These are phyloP conservation scores for Leptopilina boulardi DNA, from an alignment of 1,140 invertebrate genomes.

Conservation along the genomic window DNA sequence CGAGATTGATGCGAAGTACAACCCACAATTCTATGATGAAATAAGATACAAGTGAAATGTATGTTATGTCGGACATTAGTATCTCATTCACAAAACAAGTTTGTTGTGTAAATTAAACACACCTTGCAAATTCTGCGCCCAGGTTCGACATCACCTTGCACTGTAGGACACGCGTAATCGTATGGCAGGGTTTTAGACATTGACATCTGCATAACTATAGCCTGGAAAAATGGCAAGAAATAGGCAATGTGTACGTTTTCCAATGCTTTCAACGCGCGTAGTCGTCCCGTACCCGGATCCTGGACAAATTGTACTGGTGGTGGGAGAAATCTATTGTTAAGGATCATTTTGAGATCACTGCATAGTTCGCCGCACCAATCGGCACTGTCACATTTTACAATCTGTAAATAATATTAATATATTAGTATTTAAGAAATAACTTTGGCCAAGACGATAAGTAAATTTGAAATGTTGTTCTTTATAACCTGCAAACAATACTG, in stretches of 20 bases:
- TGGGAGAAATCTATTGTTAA: conserved; percentile 33
- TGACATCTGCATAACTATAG: background rate
- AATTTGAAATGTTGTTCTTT: background rate
- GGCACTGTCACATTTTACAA: background rate
- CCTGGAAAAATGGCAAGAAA: conserved; percentile 19
- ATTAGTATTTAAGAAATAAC: background rate
- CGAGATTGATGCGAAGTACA: too few species aligned
- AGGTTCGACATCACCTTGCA: conserved; percentile 21
- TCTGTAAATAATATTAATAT: conserved; percentile 29
- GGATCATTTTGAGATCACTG: conserved; percentile 17
- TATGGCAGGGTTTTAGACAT: conserved; percentile 14
- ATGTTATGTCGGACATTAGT: background rate
- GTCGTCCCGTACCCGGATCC: background rate
- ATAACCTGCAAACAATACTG: conserved; percentile 42
- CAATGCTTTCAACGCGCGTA: background rate
- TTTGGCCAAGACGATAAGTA: background rate
- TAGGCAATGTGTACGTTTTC: conserved; percentile 25
- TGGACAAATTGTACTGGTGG: conserved; percentile 32
- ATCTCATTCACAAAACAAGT: background rate
- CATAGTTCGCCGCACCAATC: conserved; percentile 36
- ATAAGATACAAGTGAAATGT: too few species aligned
- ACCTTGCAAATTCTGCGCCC: conserved; percentile 31
- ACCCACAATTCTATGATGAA: too few species aligned
- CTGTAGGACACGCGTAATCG: conserved; percentile 32
- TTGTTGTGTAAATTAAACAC: conserved; percentile 23